phyloP scores from a whole-genome alignment of 2,888 invertebrate genomes.

The Lagria hirta region DNA sequence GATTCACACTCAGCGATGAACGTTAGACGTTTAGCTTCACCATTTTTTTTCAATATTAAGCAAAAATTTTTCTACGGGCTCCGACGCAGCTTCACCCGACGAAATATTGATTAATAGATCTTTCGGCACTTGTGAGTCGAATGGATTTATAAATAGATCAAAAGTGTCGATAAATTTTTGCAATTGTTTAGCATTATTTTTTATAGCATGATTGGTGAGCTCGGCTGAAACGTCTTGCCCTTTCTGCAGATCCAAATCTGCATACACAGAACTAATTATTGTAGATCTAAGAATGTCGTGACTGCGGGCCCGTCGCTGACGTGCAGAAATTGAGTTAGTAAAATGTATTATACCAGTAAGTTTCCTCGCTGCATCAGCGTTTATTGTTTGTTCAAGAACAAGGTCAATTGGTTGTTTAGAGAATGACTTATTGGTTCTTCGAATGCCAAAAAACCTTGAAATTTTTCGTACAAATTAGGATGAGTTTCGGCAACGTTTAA shows the following conservation, averaged over 20 bases:
- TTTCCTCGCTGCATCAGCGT: conserved; percentile 15
- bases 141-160: conserved; percentile 18
- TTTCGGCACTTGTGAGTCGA: conserved; percentile 12
- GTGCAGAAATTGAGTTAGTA: conserved; percentile 30
- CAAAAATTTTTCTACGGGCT: conserved; percentile 16
- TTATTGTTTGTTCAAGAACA: conserved; percentile 43
- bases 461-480: conserved; percentile 35
- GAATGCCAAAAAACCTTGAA: conserved; percentile 42
- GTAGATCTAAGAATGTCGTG: conserved; percentile 16
- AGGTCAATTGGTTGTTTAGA: conserved; percentile 43
- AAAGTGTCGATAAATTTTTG: conserved; percentile 18
- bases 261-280: conserved; percentile 16
- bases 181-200: conserved; percentile 16
- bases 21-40: conserved; percentile 29
- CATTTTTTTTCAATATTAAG: conserved; percentile 18
- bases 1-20: conserved; percentile 37
- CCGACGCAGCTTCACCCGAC: conserved; percentile 12
- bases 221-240: conserved; percentile 6
- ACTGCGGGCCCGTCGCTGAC: conserved; percentile 37
- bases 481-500: conserved; percentile 40
- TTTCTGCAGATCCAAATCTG: background rate
- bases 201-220: background rate
- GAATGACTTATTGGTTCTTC: conserved; percentile 43
- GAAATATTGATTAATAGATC: conserved; percentile 10
- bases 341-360: conserved; percentile 25